Conservation (phyloP, 2,797 vertebrate genomes). For the Gobio occitaniae region DNA sequence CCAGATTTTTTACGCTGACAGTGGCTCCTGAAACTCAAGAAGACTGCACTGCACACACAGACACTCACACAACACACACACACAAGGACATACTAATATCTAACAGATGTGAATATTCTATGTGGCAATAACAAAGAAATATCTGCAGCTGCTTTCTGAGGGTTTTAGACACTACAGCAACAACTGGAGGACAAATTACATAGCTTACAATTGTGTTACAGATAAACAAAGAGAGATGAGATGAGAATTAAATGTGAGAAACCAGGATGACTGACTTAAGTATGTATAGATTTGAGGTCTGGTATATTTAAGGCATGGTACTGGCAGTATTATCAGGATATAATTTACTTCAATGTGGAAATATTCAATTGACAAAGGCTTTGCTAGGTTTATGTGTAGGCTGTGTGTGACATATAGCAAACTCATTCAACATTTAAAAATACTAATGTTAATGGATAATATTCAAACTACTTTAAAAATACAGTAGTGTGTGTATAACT, state of each 20-base stretch:
- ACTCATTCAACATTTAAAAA: background rate
- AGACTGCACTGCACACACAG: slow-evolving; percentile 19
- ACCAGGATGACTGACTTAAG: background rate
- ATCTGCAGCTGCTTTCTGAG: slow-evolving; percentile 25
- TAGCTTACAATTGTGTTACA: background rate
- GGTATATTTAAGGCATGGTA: background rate
- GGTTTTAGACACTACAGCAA: background rate
- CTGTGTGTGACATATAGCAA: background rate
- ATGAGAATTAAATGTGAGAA: background rate
- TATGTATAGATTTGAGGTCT: background rate
- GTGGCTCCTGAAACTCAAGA: slow-evolving; percentile 24
- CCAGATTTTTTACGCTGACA: slow-evolving; percentile 16
- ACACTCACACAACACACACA: background rate
- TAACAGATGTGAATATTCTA: slow-evolving; percentile 52
- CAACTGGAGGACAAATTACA: background rate
- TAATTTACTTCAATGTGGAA: background rate
- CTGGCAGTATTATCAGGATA: too few species aligned
- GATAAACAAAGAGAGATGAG: background rate
- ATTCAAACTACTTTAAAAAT: background rate
- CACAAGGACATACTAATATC: slow-evolving; percentile 35
- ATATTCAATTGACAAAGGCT: background rate
- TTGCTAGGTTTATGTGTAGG: background rate
- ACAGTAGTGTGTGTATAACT: background rate
- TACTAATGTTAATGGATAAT: background rate
- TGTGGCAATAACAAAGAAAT: slow-evolving; percentile 15